Evolutionary conservation across 2,888 invertebrate species (phyloP).

Genomic region (Drosophila hawaiiensis): DNA sequence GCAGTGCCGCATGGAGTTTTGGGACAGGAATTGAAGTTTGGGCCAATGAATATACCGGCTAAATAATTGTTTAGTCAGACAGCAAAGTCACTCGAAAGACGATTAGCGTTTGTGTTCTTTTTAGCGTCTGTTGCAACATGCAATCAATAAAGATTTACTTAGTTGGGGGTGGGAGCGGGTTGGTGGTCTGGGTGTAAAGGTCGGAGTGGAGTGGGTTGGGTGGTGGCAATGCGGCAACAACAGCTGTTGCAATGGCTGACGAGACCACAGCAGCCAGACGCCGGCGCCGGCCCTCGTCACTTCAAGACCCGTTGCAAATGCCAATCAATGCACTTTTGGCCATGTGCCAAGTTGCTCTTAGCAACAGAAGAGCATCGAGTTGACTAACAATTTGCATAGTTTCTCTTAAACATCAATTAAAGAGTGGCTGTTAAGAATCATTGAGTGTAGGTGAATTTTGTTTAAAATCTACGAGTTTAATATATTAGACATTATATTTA

Average conservation of each 20-base stretch:
- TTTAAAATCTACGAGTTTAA: background rate
- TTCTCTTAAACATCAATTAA: conserved; percentile 34
- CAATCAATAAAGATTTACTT: conserved; percentile 78
- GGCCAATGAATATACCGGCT: conserved; percentile 48
- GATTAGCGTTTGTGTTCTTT: conserved; percentile 60
- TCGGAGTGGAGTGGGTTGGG: conserved; percentile 8
- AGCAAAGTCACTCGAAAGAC: conserved; percentile 67
- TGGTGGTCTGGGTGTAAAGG: background rate
- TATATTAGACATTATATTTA: background rate
- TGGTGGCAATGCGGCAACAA: conserved; percentile 70
- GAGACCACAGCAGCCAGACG: conserved; percentile 75
- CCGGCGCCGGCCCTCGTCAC: conserved; percentile 63
- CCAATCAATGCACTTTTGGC: conserved; percentile 81
- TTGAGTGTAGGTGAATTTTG: background rate
- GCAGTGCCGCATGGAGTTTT: conserved; percentile 40
- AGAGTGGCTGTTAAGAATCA: conserved; percentile 9
- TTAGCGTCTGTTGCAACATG: conserved; percentile 57
- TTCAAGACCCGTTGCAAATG: conserved; percentile 50
- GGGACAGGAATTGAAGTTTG: conserved; percentile 3
- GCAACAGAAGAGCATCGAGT: conserved; percentile 16
- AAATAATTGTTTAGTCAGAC: conserved; percentile 67
- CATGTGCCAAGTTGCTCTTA: conserved; percentile 82
- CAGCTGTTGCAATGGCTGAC: conserved; percentile 74
- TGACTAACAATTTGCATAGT: background rate
- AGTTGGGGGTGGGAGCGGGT: conserved; percentile 19